A percentile compares a stretch with the other conserved stretches of the same genome.
Conservation (phyloP, 2,888 invertebrate genomes). For the Cylloceria caligata region DNA sequence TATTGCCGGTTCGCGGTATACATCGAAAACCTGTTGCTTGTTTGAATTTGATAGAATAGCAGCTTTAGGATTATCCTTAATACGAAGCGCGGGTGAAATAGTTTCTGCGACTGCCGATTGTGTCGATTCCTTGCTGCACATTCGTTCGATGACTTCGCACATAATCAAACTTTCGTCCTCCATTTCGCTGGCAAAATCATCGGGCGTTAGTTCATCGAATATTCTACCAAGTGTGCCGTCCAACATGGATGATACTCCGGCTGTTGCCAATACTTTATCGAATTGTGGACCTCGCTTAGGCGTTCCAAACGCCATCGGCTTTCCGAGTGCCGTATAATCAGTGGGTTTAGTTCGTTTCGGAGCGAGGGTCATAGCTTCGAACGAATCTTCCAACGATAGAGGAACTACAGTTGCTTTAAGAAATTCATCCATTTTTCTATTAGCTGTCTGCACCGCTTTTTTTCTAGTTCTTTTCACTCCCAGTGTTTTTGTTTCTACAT, state of each 20-base stretch:
- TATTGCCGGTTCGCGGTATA: not conserved
- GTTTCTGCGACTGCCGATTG: not conserved
- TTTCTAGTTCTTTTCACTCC: conserved; percentile 57
- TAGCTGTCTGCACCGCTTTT: conserved; percentile 50
- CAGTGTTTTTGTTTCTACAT: conserved; percentile 47
- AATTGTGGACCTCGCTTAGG: conserved; percentile 78
- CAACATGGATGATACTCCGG: conserved; percentile 76
- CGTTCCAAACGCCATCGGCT: conserved; percentile 73
- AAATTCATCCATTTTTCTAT: conserved; percentile 78
- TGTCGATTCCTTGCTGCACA: conserved; percentile 76
- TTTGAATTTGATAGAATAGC: not conserved
- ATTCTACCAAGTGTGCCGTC: conserved; percentile 83
- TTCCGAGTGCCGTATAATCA: conserved; percentile 57
- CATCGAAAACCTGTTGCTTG: conserved; percentile 8
- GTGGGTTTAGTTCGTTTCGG: conserved; percentile 79
- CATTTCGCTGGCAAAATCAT: conserved; percentile 82
- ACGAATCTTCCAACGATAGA: conserved; percentile 77
- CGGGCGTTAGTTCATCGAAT: conserved; percentile 79
- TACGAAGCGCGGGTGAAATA: not conserved
- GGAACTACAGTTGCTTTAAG: conserved; percentile 71
- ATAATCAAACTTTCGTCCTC: conserved; percentile 85
- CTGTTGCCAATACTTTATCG: conserved; percentile 80
- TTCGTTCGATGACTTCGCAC: conserved; percentile 86
- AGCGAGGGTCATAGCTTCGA: conserved; percentile 77
- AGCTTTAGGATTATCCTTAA: not conserved